Base-by-base conservation (phyloP, 2,888 invertebrate genomes). In the Cephus rjabovi region DNA sequence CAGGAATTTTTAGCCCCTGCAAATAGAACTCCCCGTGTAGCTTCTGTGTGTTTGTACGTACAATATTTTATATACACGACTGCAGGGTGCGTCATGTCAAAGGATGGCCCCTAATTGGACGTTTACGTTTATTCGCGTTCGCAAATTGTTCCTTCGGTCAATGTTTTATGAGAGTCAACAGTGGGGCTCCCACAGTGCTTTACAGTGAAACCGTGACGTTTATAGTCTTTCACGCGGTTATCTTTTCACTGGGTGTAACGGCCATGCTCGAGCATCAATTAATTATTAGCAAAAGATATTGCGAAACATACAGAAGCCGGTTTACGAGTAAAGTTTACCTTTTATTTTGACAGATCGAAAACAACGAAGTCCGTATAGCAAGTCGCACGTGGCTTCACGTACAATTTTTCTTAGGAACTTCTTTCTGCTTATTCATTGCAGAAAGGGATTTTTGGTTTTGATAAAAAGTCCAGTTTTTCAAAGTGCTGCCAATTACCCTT, bases 51-150 rank as follows among this genome's bases (percentile, higher is more conserved):
- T 56, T 23, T 56, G 40, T 56, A 56, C 40, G 40, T 56, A 23
- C 9, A 56, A 56, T 56, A 23, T 56, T 56, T 40, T 56, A 35
- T 12, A 77, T 70, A 40, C 33, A 71, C 35, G 40, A 69, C 34
- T 23, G 69, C 73, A 33, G n/a, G 74, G 76, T 68, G 74, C 78
- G 77, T 56, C 40, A 23, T 23, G 40, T 85, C 83, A 85, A 84
- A 84, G 84, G 83, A 79, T 77, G 80, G 73, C 37, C 68, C 34
- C 81, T 86, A 86, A 86, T 85, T 86, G 84, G 80, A 75, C 81
- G 83, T 85, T 85, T 85, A 85, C 85, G 85, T 85, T 85, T 81
- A 79, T 81, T 76, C 81, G 75, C 75, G 82, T 79, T 56, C 23
- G 9, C 40, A 82, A 85, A 84, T 85, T 85, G 79, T 81, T 56